Conservation (phyloP, 2,888 invertebrate genomes). For the Parnassius mnemosyne region DNA sequence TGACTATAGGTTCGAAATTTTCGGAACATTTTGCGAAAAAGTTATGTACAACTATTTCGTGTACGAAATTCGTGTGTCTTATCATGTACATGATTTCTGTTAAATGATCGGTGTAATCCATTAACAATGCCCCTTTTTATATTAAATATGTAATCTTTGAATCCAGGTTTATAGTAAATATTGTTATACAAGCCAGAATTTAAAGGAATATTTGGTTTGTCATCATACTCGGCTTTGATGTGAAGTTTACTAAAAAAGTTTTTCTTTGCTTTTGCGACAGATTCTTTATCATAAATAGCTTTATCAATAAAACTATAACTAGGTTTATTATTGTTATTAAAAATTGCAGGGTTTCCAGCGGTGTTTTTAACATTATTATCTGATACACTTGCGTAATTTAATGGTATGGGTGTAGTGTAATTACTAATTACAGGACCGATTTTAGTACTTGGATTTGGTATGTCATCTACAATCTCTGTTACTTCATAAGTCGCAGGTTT, state of each 20-base stretch:
- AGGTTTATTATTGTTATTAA: neutral
- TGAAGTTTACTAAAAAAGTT: slow-evolving; percentile 42
- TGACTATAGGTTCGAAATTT: too few relatives aligned
- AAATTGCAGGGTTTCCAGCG: neutral
- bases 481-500: slow-evolving; percentile 48
- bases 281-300: slow-evolving; percentile 25
- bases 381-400: too few relatives aligned
- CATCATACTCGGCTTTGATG: slow-evolving; percentile 44
- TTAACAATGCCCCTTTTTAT: slow-evolving; percentile 44
- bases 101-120: slow-evolving; percentile 43
- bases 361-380: slow-evolving; percentile 30
- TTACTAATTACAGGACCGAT: slow-evolving; percentile 42
- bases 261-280: slow-evolving; percentile 24
- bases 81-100: slow-evolving; percentile 34
- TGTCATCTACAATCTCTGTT: slow-evolving; percentile 54
- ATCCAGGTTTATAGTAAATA: slow-evolving; percentile 35
- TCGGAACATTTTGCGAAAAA: too few relatives aligned
- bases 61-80: too few relatives aligned
- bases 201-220: slow-evolving; percentile 28
- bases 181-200: slow-evolving; percentile 23
- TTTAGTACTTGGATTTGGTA: slow-evolving; percentile 48
- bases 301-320: neutral
- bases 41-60: too few relatives aligned
- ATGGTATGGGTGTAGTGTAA: too few relatives aligned
- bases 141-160: slow-evolving; percentile 43